Evolutionary conservation across 2,797 vertebrate genomes (phyloP), one percentile per base, ranked within the genome.

Genomic region (Harpagifer antarcticus): DNA sequence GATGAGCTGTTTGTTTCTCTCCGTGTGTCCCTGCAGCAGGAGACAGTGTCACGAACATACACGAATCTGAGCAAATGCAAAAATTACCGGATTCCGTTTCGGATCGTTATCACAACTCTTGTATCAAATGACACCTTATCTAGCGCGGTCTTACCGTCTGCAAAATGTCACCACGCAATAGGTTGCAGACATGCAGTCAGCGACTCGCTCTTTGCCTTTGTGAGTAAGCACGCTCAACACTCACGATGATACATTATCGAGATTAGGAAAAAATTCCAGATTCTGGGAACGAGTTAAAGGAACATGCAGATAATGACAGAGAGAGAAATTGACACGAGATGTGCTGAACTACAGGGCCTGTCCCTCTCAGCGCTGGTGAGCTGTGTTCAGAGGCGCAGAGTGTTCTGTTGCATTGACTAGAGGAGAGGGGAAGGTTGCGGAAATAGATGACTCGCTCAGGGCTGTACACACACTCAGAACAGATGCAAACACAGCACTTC

Each of bases 391-490:
- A 83, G 77, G 74, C 79, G 20, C 65, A 59, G 72, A 86, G 78
- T 79, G 79, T 78, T 88, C 71, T 43, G 76, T 85, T 82, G 86
- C 74, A 52, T 89, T 88, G 84, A 82, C 84, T 85, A 76, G 82
- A 91, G 89, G 85, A 90, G 86, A 90, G 81, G 75, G 68, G 78
- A 90, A 88, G 89, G 87, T 90, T 89, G 88, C 88, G 87, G 86
- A 91, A 93, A 94, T 93, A 93, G 92, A 94, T 93, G 92, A 90
- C 88, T 92, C 76, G 92, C 93, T 92, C 88, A 80, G 79, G 90
- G 92, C 92, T 91, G 91, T 87, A 89, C 88, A 92, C 89, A 89
- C 86, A 83, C 89, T 86, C 88, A 83, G 84, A 92, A 89, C 90
- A 93, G 90, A 94, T 92, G 90, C 93, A 90, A 89, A 88, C 88